Conservation (phyloP, 2,113 vertebrate genomes). For the Microtus ochrogaster region DNA sequence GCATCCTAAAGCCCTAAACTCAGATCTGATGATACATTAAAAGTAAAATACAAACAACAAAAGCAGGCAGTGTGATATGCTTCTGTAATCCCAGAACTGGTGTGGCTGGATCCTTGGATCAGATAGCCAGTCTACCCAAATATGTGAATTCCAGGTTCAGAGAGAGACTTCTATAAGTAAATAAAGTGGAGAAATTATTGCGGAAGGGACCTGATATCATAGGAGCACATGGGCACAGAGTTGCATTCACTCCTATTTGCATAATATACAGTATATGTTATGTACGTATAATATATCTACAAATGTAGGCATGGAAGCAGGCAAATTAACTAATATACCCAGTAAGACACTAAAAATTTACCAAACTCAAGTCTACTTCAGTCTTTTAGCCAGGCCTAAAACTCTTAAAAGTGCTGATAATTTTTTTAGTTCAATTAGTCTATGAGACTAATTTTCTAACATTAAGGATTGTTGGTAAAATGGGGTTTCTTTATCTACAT, state of each 20-base stretch:
- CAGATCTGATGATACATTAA: neutral
- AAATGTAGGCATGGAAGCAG: neutral
- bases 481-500: neutral
- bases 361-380: neutral
- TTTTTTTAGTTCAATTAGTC: neutral
- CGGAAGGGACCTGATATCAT: neutral
- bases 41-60: neutral
- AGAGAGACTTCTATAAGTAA: neutral
- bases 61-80: no score
- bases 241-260: no score
- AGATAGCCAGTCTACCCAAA: neutral
- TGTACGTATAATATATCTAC: neutral
- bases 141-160: neutral
- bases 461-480: neutral
- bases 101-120: neutral
- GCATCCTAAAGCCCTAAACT: no score
- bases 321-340: neutral
- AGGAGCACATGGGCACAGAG: neutral
- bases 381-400: neutral
- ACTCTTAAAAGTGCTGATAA: neutral
- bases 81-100: neutral
- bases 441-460: neutral
- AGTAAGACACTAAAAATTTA: neutral
- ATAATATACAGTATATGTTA: neutral
- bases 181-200: neutral